phyloP scores from a whole-genome alignment of 1,140 invertebrate genomes.

The Thrips palmi region DNA sequence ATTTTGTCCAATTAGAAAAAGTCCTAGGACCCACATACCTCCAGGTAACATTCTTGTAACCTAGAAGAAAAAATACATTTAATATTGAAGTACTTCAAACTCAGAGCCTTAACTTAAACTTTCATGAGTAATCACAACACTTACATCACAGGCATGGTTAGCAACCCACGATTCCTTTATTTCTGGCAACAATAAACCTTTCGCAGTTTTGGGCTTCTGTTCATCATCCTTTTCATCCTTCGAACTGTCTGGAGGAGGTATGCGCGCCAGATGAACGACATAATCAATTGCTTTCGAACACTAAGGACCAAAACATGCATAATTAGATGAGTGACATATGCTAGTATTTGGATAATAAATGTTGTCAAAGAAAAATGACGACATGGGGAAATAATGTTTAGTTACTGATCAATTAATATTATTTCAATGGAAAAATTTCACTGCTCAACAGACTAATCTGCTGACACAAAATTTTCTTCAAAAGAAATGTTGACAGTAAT shows the following conservation, averaged over 20 bases:
- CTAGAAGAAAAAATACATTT: slow-evolving; percentile 19
- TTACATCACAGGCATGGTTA: slow-evolving; percentile 50
- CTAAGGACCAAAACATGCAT: slow-evolving; percentile 20
- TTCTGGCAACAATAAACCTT: slow-evolving; percentile 19
- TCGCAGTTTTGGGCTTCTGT: slow-evolving; percentile 17
- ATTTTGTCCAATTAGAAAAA: slow-evolving; percentile 35
- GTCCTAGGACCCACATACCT: slow-evolving; percentile 53
- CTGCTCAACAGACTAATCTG: no score
- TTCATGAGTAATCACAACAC: slow-evolving; percentile 40
- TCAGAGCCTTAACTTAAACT: slow-evolving; percentile 9
- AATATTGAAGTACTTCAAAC: slow-evolving; percentile 8
- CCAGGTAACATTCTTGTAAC: slow-evolving; percentile 66
- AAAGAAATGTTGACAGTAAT: background rate
- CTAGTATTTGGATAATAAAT: no score
- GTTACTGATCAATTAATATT: no score
- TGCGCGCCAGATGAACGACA: slow-evolving; percentile 50
- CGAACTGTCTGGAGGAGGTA: slow-evolving; percentile 34
- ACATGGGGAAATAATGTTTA: no score
- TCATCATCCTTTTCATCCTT: slow-evolving; percentile 21
- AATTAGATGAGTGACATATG: no score
- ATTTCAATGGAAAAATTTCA: no score
- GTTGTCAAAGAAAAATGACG: no score
- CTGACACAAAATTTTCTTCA: background rate
- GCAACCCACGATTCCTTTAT: slow-evolving; percentile 40
- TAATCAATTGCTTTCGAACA: slow-evolving; percentile 42